Conservation (phyloP, 2,888 invertebrate genomes). For the Nomada hirtipes region DNA sequence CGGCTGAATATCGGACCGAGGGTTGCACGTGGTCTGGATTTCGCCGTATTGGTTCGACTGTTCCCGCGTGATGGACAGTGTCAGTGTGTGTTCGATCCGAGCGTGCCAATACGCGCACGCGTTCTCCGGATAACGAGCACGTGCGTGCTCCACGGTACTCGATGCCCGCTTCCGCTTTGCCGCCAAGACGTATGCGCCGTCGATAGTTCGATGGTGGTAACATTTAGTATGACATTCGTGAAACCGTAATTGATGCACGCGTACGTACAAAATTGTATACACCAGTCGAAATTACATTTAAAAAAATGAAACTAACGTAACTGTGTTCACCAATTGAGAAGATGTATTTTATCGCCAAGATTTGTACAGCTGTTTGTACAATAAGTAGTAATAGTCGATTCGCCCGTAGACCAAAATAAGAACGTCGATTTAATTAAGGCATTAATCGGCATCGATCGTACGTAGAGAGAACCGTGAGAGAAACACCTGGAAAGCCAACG, state of each 20-base stretch:
- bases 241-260: background rate
- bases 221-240: background rate
- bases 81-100: conserved; percentile 70
- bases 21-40: conserved; percentile 59
- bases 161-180: conserved; percentile 3
- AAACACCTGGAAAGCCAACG: conserved; percentile 35
- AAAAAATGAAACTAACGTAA: too few species aligned
- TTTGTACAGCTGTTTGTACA: too few species aligned
- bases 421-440: conserved; percentile 17
- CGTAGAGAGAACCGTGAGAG: conserved; percentile 14
- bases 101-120: conserved; percentile 73
- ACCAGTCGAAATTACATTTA: too few species aligned
- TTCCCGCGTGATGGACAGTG: conserved; percentile 60
- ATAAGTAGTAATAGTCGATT: too few species aligned
- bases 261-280: too few species aligned
- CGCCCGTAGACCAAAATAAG: background rate
- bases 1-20: conserved; percentile 43
- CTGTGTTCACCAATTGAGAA: too few species aligned
- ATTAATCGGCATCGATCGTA: conserved; percentile 15
- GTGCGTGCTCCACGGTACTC: conserved; percentile 52
- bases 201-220: background rate
- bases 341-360: too few species aligned
- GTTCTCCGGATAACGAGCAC: conserved; percentile 64
- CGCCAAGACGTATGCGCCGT: conserved; percentile 44
- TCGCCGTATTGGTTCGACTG: conserved; percentile 63